Evolutionary conservation across 2,888 invertebrate genomes (phyloP).

Genomic region (Myopa tessellatipennis): DNA sequence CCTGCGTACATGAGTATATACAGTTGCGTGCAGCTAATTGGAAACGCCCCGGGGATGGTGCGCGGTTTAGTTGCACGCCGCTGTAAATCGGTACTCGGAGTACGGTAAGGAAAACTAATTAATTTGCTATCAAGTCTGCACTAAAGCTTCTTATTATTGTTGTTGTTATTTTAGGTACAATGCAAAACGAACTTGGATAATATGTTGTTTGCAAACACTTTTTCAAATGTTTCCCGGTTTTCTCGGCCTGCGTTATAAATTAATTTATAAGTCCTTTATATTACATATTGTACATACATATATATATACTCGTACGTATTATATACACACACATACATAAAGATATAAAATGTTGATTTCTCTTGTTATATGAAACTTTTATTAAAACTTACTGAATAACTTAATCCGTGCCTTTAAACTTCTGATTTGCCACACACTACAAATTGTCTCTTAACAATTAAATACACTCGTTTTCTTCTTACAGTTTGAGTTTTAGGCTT

Average conservation of each 20-base stretch:
- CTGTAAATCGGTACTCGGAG: too few relatives aligned
- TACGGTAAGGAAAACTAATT: too few relatives aligned
- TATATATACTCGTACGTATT: background rate
- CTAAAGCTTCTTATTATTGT: too few relatives aligned
- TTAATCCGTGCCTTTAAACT: conserved; percentile 3
- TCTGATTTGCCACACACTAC: background rate
- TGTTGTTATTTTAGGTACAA: too few relatives aligned
- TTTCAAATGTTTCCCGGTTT: too few relatives aligned
- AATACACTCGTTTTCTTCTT: conserved; percentile 1
- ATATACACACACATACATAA: conserved; percentile 14
- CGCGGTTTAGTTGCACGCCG: too few relatives aligned
- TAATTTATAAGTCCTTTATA: background rate
- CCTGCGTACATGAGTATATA: too few relatives aligned
- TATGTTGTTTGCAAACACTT: too few relatives aligned
- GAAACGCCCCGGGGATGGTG: too few relatives aligned
- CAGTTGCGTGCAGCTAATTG: too few relatives aligned
- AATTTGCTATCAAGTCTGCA: too few relatives aligned
- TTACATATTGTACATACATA: background rate
- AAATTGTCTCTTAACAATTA: conserved; percentile 5
- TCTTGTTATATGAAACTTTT: conserved; percentile 24
- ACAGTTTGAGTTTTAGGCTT: conserved; percentile 16
- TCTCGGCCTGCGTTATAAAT: background rate
- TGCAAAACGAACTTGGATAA: too few relatives aligned
- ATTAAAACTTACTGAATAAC: conserved; percentile 31
- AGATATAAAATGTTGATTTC: conserved; percentile 20